These are phyloP conservation scores for Drosophila lacteicornis DNA, from an alignment of 1,140 invertebrate species.

Conservation along the genomic window DNA sequence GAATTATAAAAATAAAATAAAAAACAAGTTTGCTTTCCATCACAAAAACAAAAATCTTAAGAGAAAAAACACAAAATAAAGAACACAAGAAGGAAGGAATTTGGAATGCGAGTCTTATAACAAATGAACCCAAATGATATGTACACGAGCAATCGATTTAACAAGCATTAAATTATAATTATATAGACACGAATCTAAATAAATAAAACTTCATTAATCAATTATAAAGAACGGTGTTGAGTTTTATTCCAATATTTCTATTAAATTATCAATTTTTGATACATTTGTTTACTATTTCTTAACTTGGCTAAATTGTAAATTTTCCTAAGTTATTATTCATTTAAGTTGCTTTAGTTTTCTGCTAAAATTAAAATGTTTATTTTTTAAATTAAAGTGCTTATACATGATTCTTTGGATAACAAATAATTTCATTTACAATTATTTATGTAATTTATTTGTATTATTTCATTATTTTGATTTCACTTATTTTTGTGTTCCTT, in stretches of 20 bases:
- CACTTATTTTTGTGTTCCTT: conserved; percentile 2
- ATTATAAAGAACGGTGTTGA: conserved; percentile 30
- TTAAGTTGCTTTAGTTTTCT: not conserved
- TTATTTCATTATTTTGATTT: conserved; percentile 25
- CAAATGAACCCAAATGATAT: conserved; percentile 31
- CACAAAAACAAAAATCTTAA: conserved; percentile 14
- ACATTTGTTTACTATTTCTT: not conserved
- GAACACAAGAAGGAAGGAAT: conserved; percentile 10
- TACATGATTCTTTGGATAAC: not conserved
- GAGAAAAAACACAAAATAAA: conserved; percentile 13
- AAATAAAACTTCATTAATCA: conserved; percentile 82
- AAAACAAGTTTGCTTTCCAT: conserved; percentile 24
- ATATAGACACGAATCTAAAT: conserved; percentile 73
- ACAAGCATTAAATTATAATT: conserved; percentile 66
- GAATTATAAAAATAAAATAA: conserved; percentile 39
- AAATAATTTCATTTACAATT: not conserved
- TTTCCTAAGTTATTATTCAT: not conserved
- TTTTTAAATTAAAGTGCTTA: not conserved
- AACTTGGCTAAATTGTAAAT: not conserved
- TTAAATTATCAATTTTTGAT: not conserved
- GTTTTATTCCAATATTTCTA: conserved; percentile 10
- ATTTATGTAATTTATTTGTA: conserved; percentile 6
- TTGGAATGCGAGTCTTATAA: conserved; percentile 11
- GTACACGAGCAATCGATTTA: conserved; percentile 75
- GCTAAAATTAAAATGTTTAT: not conserved